Evolutionary conservation across 1,140 invertebrate genomes (phyloP), one percentile per base, ranked within the genome.

Genomic region (Himalopsyche phryganea): DNA sequence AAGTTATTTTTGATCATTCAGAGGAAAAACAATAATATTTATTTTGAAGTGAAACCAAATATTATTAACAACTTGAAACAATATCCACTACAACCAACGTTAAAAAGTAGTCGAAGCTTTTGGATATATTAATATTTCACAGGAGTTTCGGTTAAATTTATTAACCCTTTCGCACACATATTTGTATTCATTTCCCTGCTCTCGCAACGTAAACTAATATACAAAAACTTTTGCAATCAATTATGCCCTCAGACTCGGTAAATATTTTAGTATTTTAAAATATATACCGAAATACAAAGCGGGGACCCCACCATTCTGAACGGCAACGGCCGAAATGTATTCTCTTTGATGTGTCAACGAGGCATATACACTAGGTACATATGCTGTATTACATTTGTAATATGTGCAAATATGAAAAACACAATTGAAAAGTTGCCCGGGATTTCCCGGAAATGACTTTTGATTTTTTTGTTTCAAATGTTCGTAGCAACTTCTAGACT

Each of bases 161-260:
- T 28, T 13, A 48, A 28, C 10, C 11, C 9, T 6, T 48, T 48
- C 46, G 13, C 11, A 14, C 15, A 19, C 20, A 13, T 19, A 35
- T 40, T 10, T 28, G 42, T 10, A 42, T 38, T 9, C 28, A 36
- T 13, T 14, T 28, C n/a, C 18, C n/a, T 10, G 23, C 18, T 17
- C 7, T 28, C 19, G 5, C 9, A 9, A 35, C n/a, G 15, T 42
- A 36, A 18, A 28, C 23, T 28, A 28, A 28, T 28, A 28, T 28
- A 28, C 6, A 20, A 45, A 54, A 46, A 15, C 36, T 42, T 41
- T 17, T 14, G 20, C 41, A 46, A 45, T 54, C 45, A 54, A 54
- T 54, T 54, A 54, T 54, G 41, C 41, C 20, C 41, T 54, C 51
- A 54, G 51, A 42, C 51, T 46, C 18, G 11, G 51, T 15, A 46